These are phyloP conservation scores for Stichodactyla mertensii DNA, from an alignment of 64 coral and sea anemone genomes.

Conservation along the genomic window DNA sequence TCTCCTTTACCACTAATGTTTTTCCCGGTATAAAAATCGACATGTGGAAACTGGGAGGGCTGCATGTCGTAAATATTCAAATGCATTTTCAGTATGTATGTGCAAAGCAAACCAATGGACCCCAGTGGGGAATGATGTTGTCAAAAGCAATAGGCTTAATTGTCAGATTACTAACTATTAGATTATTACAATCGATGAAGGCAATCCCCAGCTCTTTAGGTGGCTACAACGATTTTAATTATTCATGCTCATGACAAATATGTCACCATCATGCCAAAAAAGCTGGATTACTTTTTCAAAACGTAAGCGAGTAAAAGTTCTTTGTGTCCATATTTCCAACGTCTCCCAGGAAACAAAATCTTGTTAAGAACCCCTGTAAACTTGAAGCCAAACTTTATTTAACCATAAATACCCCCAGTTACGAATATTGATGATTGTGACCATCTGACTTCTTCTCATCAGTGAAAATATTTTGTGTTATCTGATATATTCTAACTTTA, in stretches of 20 bases:
- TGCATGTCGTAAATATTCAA: too few species aligned
- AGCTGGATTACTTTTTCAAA: neutral
- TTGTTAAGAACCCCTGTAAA: too few species aligned
- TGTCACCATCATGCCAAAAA: neutral
- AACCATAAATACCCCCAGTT: neutral
- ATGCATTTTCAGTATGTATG: too few species aligned
- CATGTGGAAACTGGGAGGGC: too few species aligned
- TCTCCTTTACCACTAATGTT: too few species aligned
- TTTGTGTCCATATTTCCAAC: too few species aligned
- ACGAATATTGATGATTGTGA: neutral
- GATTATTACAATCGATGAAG: neutral
- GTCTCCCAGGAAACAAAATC: too few species aligned
- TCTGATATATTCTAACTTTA: neutral
- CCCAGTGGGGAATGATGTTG: too few species aligned
- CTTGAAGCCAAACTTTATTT: neutral
- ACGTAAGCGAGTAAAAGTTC: too few species aligned
- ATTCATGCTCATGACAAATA: neutral
- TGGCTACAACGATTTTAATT: neutral
- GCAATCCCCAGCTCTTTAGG: neutral
- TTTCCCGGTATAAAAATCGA: too few species aligned
- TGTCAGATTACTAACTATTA: neutral
- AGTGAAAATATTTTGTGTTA: neutral
- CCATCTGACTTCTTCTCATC: neutral
- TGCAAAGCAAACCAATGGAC: too few species aligned
- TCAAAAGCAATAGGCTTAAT: too few species aligned